Evolutionary conservation across 2,888 invertebrate species (phyloP).

Genomic region (Drosophila recens): DNA sequence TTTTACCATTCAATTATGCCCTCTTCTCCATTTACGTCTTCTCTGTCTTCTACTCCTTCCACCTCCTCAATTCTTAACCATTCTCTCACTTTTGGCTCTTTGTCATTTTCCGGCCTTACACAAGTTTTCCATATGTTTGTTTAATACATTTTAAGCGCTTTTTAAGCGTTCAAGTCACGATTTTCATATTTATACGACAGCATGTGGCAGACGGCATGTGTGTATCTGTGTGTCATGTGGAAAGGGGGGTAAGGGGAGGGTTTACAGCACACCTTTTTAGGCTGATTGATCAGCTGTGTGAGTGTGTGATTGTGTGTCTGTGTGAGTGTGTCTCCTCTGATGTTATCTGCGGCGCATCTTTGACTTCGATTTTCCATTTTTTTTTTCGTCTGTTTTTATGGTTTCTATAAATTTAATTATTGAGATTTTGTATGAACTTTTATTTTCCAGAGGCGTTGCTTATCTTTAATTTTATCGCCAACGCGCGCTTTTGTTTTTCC

Average conservation of each 20-base stretch:
- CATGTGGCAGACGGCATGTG: slow-evolving; percentile 30
- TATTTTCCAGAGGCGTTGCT: slow-evolving; percentile 51
- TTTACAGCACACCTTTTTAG: slow-evolving; percentile 56
- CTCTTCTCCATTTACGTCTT: slow-evolving; percentile 9
- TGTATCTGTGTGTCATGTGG: not conserved
- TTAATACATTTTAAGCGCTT: slow-evolving; percentile 80
- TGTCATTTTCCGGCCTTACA: slow-evolving; percentile 63
- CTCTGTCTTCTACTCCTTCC: not conserved
- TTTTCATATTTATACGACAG: slow-evolving; percentile 77
- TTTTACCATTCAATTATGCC: slow-evolving; percentile 75
- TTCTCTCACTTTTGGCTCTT: slow-evolving; percentile 41
- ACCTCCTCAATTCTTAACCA: not conserved
- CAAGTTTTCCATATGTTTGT: slow-evolving; percentile 79
- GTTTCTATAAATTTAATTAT: slow-evolving; percentile 75
- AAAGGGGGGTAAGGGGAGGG: not conserved
- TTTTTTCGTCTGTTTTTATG: slow-evolving; percentile 21
- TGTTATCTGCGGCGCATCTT: slow-evolving; percentile 68
- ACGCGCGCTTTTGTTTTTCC: slow-evolving; percentile 73
- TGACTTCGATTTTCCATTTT: slow-evolving; percentile 70
- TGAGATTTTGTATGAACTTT: slow-evolving; percentile 44
- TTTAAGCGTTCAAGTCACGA: slow-evolving; percentile 83
- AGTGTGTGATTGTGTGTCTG: slow-evolving; percentile 20
- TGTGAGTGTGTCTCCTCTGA: slow-evolving; percentile 25
- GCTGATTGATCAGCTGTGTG: slow-evolving; percentile 75
- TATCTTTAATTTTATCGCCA: slow-evolving; percentile 77